Base-by-base conservation (phyloP, 2,797 vertebrate genomes). In the Aplochiton taeniatus region DNA sequence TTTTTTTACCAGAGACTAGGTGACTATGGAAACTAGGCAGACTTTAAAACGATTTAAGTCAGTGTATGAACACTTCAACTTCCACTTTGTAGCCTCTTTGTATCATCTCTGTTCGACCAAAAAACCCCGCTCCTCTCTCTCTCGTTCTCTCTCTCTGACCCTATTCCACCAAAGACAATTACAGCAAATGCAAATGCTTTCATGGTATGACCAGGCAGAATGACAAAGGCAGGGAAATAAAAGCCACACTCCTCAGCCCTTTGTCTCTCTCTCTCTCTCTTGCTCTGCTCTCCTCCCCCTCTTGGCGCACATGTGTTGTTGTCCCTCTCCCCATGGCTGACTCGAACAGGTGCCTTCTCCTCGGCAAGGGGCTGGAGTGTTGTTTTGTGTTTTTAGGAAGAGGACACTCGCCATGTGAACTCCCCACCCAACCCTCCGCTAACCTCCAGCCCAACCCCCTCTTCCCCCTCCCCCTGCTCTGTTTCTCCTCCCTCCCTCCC, bases 331-430 rank as follows among this genome's bases (percentile, higher is more conserved):
- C 65, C 58, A 65, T 82, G 88, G 81, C 87, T 78, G 81, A 87
- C 87, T 80, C 75, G 79, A 89, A 93, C 94, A 95, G 95, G 94
- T 98, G 94, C 90, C 89, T 86, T 87, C 90, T 85, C 90, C 91
- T 89, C 82, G 68, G 81, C 79, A 65, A 65, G 76, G 72, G 90
- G 82, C 88, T 79, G 78, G 76, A 81, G 89, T 90, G 87, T 87
- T 73, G 56, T 74, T 72, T 53, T 75, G 70, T 83, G 69, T 80
- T 73, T 87, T 76, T 80, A 81, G 83, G 92, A 92, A 92, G 90
- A 90, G 87, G 91, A 89, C 89, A 87, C 87, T 87, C 85, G 84
- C 64, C 61, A 63, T 77, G 68, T 77, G 72, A 70, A 67, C 59
- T 57, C 65, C 51, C 58, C 56, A 44, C 16, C 51, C 58, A 51